These are phyloP conservation scores for Drosophila peninsularis DNA, from an alignment of 2,888 invertebrate species.

Conservation along the genomic window DNA sequence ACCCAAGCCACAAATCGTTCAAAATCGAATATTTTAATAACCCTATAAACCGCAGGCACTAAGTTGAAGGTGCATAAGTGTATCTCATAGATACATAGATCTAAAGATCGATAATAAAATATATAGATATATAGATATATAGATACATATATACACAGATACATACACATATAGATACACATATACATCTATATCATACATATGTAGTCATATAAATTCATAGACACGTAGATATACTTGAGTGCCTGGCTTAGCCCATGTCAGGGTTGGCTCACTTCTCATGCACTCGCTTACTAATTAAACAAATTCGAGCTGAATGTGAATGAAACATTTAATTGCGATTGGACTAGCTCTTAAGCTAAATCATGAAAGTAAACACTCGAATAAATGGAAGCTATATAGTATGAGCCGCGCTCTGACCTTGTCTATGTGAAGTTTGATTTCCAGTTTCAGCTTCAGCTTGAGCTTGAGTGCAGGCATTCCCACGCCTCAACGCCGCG, in stretches of 20 bases:
- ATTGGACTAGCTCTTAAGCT: conserved; percentile 26
- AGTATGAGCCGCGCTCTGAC: conserved; percentile 28
- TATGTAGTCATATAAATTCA: neutral
- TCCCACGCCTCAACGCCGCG: conserved; percentile 69
- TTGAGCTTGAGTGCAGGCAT: conserved; percentile 48
- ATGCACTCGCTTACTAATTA: conserved; percentile 43
- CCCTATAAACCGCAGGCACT: conserved; percentile 28
- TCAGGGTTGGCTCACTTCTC: conserved; percentile 41
- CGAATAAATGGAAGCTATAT: conserved; percentile 30
- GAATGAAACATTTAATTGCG: conserved; percentile 30
- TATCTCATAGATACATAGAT: conserved; percentile 13
- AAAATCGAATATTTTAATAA: conserved; percentile 42
- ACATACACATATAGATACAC: neutral
- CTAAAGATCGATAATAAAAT: neutral
- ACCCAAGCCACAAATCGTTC: conserved; percentile 27
- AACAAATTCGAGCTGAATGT: conserved; percentile 35
- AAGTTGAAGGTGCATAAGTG: conserved; percentile 22
- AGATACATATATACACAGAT: neutral
- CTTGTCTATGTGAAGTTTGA: conserved; percentile 36
- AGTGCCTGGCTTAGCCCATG: conserved; percentile 13
- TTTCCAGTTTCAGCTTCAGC: conserved; percentile 19
- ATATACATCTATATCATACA: neutral
- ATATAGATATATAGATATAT: neutral
- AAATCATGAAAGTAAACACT: conserved; percentile 65
- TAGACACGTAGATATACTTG: neutral